Percentiles rank a stretch among this genome's conserved stretches.
These are phyloP conservation scores for Lepus europaeus DNA, from an alignment of 2,113 vertebrate genomes.

Conservation along the genomic window DNA sequence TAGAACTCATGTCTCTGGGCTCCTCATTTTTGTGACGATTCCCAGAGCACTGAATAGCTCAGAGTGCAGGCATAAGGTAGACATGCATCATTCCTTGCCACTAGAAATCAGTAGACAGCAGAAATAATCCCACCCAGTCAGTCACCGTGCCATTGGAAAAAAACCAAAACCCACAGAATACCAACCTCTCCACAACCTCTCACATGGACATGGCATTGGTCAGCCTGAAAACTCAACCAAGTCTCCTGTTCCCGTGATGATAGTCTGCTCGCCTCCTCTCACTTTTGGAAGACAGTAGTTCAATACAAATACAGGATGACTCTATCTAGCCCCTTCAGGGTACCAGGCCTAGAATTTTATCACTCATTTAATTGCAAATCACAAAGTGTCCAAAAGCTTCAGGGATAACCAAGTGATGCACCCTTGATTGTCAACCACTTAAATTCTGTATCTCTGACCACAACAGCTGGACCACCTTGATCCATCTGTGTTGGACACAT, in stretches of 20 bases:
- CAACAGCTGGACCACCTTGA: neutral
- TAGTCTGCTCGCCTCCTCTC: neutral
- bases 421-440: slow-evolving; percentile 14
- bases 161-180: neutral
- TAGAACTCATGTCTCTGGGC: neutral
- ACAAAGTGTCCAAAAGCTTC: slow-evolving; percentile 7
- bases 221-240: neutral
- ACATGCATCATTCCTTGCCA: neutral
- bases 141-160: neutral
- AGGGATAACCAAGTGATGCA: slow-evolving; percentile 18
- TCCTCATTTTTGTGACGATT: neutral
- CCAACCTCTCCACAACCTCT: neutral
- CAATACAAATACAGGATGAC: neutral
- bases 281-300: neutral
- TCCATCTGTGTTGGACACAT: neutral
- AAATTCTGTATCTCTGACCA: slow-evolving; percentile 36
- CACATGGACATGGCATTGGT: neutral
- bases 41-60: neutral
- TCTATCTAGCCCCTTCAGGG: neutral
- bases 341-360: neutral
- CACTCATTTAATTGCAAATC: slow-evolving; percentile 12
- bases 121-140: neutral
- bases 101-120: neutral
- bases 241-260: neutral
- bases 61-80: neutral